Conservation (phyloP, 2,888 invertebrate genomes). For the Poecilus cupreus region DNA sequence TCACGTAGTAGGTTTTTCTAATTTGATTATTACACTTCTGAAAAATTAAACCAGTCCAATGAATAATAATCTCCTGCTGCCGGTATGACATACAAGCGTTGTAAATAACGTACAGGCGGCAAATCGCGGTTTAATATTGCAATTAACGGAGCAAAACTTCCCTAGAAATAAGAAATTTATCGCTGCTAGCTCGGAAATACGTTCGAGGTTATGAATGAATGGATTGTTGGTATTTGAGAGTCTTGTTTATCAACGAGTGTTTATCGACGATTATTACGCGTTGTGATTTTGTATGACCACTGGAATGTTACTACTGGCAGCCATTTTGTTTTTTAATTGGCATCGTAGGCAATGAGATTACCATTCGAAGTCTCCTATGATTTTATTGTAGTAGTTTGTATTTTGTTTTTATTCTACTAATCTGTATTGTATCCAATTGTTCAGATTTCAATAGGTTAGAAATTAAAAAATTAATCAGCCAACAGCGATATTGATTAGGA, state of each 20-base stretch:
- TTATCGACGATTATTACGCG: slow-evolving; percentile 29
- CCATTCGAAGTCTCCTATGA: no score
- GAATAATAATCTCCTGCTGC: slow-evolving; percentile 41
- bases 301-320: slow-evolving; percentile 19
- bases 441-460: no score
- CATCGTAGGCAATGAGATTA: not conserved
- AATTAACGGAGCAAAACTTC: slow-evolving; percentile 39
- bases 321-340: not conserved
- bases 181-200: slow-evolving; percentile 3
- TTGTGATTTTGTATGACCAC: slow-evolving; percentile 18
- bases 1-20: slow-evolving; percentile 56
- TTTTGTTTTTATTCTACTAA: no score
- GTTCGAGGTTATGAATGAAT: slow-evolving; percentile 21
- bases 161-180: slow-evolving; percentile 6
- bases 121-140: slow-evolving; percentile 53
- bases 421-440: no score
- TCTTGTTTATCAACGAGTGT: slow-evolving; percentile 22
- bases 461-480: no score
- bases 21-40: slow-evolving; percentile 55
- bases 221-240: not conserved
- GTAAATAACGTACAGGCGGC: slow-evolving; percentile 49
- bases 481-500: no score
- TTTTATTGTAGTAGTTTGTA: no score
- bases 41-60: slow-evolving; percentile 58
- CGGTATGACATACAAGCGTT: not conserved